Conservation (phyloP, 1,140 invertebrate species). For the Brachionus rotundiformis region DNA sequence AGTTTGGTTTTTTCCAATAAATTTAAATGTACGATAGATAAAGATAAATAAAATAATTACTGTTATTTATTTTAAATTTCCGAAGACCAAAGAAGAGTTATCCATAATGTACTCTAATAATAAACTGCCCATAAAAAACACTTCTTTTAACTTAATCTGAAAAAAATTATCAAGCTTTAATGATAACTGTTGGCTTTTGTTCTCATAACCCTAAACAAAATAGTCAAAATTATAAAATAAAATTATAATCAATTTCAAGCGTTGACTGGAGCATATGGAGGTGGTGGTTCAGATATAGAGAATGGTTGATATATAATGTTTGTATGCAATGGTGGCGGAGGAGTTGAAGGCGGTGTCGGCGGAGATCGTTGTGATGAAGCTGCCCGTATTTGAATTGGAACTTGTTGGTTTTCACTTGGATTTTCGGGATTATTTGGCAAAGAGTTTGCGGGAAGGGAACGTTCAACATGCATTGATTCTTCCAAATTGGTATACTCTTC, state of each 20-base stretch:
- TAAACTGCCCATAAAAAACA: background rate
- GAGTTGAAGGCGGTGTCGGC: slow-evolving; percentile 18
- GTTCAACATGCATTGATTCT: slow-evolving; percentile 41
- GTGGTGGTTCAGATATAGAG: slow-evolving; percentile 37
- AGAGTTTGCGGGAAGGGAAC: slow-evolving; percentile 38
- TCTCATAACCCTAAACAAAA: background rate
- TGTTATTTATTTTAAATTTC: background rate
- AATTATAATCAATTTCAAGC: too few species aligned
- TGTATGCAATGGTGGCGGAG: slow-evolving; percentile 27
- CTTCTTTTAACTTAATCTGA: background rate
- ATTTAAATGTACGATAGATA: background rate
- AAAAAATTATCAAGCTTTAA: background rate
- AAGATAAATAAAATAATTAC: slow-evolving; percentile 19
- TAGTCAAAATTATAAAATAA: background rate
- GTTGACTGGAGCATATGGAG: slow-evolving; percentile 43
- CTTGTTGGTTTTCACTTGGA: slow-evolving; percentile 8
- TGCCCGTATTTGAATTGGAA: background rate
- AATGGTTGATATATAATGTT: background rate
- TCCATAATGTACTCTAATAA: background rate
- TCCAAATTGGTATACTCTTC: slow-evolving; percentile 30
- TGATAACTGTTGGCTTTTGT: background rate
- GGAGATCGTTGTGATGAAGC: slow-evolving; percentile 11
- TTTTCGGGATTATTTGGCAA: background rate
- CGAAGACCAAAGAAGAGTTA: background rate
- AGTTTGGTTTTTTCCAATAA: background rate